These are phyloP conservation scores for Copidosoma aretas DNA, from an alignment of 2,888 invertebrate species.

Conservation along the genomic window DNA sequence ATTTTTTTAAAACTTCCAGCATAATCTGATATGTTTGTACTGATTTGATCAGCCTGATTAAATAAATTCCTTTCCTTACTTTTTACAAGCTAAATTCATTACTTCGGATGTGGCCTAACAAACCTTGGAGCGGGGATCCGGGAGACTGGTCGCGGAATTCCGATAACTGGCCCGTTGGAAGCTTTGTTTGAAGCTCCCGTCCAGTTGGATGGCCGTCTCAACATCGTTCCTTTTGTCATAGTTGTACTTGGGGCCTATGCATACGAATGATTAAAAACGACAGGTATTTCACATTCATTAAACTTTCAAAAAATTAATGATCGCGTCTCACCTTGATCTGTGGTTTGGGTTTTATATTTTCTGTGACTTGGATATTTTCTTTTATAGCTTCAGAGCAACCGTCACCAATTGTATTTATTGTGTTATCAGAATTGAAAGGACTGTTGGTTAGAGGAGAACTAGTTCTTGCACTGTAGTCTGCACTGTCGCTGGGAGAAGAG, in stretches of 20 bases:
- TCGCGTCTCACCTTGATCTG: slow-evolving; percentile 39
- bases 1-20: slow-evolving; percentile 16
- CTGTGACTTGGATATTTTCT: slow-evolving; percentile 30
- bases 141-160: slow-evolving; percentile 59
- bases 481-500: slow-evolving; percentile 42
- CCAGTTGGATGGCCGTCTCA: slow-evolving; percentile 55
- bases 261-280: background rate
- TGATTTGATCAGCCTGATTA: slow-evolving; percentile 20
- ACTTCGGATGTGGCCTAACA: slow-evolving; percentile 45
- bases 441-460: slow-evolving; percentile 54
- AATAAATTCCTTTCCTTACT: slow-evolving; percentile 16
- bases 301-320: background rate
- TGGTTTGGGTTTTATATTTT: slow-evolving; percentile 25
- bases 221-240: slow-evolving; percentile 44
- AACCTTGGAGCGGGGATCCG: slow-evolving; percentile 56
- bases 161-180: slow-evolving; percentile 48
- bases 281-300: slow-evolving; percentile 2
- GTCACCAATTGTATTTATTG: slow-evolving; percentile 43
- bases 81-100: slow-evolving; percentile 26
- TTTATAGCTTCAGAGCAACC: slow-evolving; percentile 29
- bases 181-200: slow-evolving; percentile 45
- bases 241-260: slow-evolving; percentile 17
- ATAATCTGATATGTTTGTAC: slow-evolving; percentile 33
- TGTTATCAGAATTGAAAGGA: slow-evolving; percentile 49
- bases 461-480: slow-evolving; percentile 48